phyloP scores from a whole-genome alignment of 2,797 vertebrate genomes.

The Chromobotia macracanthus region DNA sequence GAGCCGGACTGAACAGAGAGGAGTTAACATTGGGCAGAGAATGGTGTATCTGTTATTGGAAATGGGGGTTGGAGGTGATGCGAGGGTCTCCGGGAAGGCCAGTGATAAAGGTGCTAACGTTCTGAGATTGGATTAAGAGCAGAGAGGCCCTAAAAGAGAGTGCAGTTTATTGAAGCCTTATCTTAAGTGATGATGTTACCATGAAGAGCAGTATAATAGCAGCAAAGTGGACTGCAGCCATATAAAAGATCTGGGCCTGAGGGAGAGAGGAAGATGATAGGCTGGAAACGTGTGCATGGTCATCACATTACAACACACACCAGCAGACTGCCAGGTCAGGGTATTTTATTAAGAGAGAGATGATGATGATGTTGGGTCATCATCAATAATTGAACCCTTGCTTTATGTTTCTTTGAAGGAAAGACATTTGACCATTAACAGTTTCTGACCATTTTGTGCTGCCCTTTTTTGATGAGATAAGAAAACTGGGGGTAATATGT shows the following conservation, averaged over 20 bases:
- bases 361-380: constrained; percentile 13
- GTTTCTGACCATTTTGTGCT: background rate
- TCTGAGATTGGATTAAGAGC: constrained; percentile 79
- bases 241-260: constrained; percentile 64
- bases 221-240: constrained; percentile 66
- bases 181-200: constrained; percentile 80
- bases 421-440: background rate
- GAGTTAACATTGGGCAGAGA: constrained; percentile 36
- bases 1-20: constrained; percentile 25
- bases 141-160: constrained; percentile 76
- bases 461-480: background rate
- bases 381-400: background rate
- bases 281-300: constrained; percentile 59
- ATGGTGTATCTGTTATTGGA: constrained; percentile 19
- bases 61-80: constrained; percentile 17
- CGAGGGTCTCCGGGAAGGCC: constrained; percentile 49
- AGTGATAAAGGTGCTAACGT: constrained; percentile 75
- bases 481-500: background rate
- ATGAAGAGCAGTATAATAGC: constrained; percentile 72
- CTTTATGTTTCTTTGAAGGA: background rate
- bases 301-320: constrained; percentile 47
- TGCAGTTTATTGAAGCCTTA: constrained; percentile 77
- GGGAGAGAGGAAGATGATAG: constrained; percentile 62
- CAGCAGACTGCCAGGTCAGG: constrained; percentile 20
- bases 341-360: constrained; percentile 36